Conservation (phyloP, 2,113 vertebrate species). For the Nestor notabilis region DNA sequence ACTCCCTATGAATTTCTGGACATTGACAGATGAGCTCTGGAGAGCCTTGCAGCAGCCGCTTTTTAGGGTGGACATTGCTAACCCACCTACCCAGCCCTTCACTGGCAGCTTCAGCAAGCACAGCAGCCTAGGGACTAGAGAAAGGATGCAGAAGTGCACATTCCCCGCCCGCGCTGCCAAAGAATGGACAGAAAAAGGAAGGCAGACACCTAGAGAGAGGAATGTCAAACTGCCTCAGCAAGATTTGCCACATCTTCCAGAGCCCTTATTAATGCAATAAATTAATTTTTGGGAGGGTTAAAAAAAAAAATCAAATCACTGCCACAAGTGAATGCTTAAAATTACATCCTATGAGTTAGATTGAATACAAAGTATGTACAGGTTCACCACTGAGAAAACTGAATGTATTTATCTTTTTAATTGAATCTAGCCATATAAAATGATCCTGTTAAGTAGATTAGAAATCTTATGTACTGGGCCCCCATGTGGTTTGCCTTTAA, state of each 20-base stretch:
- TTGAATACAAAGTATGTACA: conserved; percentile 48
- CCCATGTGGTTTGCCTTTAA: conserved; percentile 43
- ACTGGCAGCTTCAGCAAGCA: accelerated
- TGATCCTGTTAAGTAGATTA: conserved; percentile 75
- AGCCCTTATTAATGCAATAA: conserved; percentile 7
- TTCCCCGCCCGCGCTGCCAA: neutral
- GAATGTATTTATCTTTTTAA: conserved; percentile 69
- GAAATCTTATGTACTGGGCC: conserved; percentile 47
- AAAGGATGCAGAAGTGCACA: neutral
- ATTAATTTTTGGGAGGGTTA: neutral
- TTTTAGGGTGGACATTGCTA: neutral
- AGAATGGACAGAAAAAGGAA: neutral
- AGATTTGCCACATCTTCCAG: neutral
- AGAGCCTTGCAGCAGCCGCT: neutral
- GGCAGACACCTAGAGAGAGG: neutral
- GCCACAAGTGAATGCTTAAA: conserved; percentile 16
- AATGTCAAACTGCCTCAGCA: neutral
- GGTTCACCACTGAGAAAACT: conserved; percentile 47
- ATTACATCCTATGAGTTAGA: conserved; percentile 12
- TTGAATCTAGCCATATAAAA: conserved; percentile 63
- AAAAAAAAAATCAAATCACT: conserved; percentile 26
- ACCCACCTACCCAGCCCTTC: neutral
- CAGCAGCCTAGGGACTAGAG: neutral
- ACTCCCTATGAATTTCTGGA: neutral
- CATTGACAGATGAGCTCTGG: neutral